Base-by-base conservation (phyloP, 2,113 vertebrate genomes). In the Paraplagusia blochii region DNA sequence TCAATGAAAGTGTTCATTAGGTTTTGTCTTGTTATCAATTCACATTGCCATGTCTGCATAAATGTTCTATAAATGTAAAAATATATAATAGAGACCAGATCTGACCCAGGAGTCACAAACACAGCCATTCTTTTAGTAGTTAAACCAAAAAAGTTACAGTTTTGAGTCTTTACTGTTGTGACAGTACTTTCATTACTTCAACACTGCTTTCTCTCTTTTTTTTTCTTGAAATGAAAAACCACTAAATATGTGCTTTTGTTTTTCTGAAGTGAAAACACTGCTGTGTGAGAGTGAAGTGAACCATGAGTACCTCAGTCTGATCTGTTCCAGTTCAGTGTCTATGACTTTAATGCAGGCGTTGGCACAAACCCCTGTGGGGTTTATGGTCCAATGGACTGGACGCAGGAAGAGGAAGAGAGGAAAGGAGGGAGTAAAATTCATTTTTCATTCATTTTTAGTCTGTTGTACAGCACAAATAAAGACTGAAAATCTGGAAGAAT, bases 291-390 rank as follows among this genome's bases (percentile, higher is more conserved):
- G 80, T 83, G 77, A 87, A 86, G 77, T 85, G 79, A 88, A 89
- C 86, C 85, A 45, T 80, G 82, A 83, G 85, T 89, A 89, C 88
- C 89, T 90, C 89, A 85, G 87, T 82, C 59, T 45, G 57, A 83
- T 84, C 80, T 79, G 84, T 81, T 74, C 83, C 82, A 74, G 80
- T 85, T 84, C 74, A 72, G 82, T 58, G 74, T 65, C 53, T 66
- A 66, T 76, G 11, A 39, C 34, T 83, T 72, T 79, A 87, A 90
- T 78, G 84, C 85, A 85, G 85, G 87, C 87, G 82, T 90, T 90
- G 88, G 74, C 90, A 88, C 76, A 85, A 82, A 88, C 81, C 85
- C 87, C 85, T 69, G 65, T 77, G 85, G 88, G 86, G 83, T 70
- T 84, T 56, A 85, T 84, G 84, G 83, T 82, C 81, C 81, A 88